Evolutionary conservation across 2,113 vertebrate species (phyloP).

Genomic region (Lepidothrix coronata): DNA sequence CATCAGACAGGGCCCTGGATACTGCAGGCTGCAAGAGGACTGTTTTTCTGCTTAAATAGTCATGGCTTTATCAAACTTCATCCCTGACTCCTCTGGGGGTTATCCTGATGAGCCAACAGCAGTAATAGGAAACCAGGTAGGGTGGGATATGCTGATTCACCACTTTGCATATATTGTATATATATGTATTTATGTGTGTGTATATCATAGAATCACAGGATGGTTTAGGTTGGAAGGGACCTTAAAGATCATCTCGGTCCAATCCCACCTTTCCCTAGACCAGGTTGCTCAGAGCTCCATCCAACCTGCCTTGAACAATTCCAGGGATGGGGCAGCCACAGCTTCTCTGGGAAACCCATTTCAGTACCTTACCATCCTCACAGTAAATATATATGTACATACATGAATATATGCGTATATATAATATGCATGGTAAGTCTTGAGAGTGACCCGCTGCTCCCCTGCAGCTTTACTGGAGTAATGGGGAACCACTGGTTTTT

Average conservation of each 20-base stretch:
- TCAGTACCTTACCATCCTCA: neutral
- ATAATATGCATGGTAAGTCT: neutral
- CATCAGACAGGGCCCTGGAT: neutral
- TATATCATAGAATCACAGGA: neutral
- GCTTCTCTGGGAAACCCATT: neutral
- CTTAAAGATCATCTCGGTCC: neutral
- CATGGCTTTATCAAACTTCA: neutral
- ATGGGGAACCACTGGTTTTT: neutral
- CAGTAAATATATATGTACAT: neutral
- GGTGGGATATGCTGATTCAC: neutral
- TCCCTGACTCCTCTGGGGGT: neutral
- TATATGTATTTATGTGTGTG: fast-evolving
- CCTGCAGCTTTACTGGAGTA: neutral
- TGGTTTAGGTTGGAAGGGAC: neutral
- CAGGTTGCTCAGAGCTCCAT: neutral
- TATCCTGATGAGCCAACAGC: neutral
- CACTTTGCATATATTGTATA: neutral
- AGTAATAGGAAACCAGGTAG: neutral
- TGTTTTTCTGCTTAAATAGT: neutral
- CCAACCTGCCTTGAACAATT: neutral
- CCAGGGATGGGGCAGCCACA: neutral
- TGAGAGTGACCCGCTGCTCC: neutral
- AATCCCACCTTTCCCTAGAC: neutral
- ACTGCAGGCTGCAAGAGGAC: neutral
- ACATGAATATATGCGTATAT: too few relatives aligned